Evolutionary conservation across 23 tunicate genomes (phyloP).

Genomic region (Halocynthia roretzi): DNA sequence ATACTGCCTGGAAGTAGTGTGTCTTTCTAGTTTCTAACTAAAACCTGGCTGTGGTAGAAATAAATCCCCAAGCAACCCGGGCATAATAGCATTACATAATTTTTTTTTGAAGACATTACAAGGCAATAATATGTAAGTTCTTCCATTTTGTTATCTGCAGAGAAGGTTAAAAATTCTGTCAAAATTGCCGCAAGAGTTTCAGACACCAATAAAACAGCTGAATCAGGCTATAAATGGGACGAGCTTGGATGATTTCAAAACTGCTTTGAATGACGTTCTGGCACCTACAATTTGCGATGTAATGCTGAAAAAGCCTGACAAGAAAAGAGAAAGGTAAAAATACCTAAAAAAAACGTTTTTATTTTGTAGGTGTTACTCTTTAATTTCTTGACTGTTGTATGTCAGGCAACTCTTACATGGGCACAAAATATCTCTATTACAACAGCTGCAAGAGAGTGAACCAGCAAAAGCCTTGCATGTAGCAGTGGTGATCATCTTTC

Average conservation of each 20-base stretch:
- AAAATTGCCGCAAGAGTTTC: constrained; percentile 37
- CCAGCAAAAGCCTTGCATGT: constrained; percentile 61
- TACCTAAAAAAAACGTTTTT: background rate
- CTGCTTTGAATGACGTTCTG: constrained; percentile 26
- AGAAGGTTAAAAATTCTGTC: constrained; percentile 47
- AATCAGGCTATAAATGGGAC: constrained; percentile 30
- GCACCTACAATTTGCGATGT: constrained; percentile 41
- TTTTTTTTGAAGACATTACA: no score
- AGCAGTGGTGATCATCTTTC: constrained; percentile 40
- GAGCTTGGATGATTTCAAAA: constrained; percentile 33
- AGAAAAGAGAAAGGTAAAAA: constrained; percentile 59
- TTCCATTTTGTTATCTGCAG: constrained; percentile 13
- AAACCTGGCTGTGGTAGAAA: no score
- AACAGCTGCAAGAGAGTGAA: constrained; percentile 43
- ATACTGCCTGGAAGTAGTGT: no score
- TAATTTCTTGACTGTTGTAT: background rate
- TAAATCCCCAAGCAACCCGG: no score
- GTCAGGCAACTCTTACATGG: constrained; percentile 55
- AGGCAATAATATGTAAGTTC: background rate
- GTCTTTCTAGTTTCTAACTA: no score
- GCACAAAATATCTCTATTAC: constrained; percentile 60
- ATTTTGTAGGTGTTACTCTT: background rate
- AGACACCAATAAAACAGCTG: constrained; percentile 39
- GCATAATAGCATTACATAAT: no score
- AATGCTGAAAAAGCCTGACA: constrained; percentile 47